A percentile compares a stretch with the other conserved stretches of the same genome.
Conservation (phyloP, 2,797 vertebrate genomes). For the Leptoclinus maculatus region DNA sequence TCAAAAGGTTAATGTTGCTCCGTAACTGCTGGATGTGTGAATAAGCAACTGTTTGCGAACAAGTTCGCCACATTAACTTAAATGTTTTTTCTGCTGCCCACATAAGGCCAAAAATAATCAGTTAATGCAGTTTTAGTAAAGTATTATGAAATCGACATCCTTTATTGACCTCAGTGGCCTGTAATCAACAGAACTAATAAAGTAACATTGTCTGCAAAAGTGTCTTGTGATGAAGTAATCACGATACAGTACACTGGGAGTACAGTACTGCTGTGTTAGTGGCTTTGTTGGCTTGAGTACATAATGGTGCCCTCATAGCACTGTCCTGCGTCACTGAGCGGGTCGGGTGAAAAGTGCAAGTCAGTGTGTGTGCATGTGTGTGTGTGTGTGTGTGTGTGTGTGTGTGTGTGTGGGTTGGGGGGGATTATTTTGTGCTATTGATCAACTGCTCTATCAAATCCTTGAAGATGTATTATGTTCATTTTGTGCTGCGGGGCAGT, state of each 20-base stretch:
- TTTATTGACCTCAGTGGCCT: conserved; percentile 14
- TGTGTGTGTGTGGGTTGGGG: conserved; percentile 8
- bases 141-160: background rate
- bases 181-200: conserved; percentile 28
- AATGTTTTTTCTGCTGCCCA: background rate
- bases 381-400: conserved; percentile 20
- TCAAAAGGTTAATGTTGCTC: background rate
- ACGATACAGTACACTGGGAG: conserved; percentile 23
- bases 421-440: conserved; percentile 43
- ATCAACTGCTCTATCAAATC: conserved; percentile 49
- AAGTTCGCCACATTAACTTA: background rate
- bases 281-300: conserved; percentile 5
- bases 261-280: conserved; percentile 34
- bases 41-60: background rate
- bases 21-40: background rate
- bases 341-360: conserved; percentile 39
- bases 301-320: conserved; percentile 17
- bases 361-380: conserved; percentile 20
- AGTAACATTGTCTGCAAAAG: conserved; percentile 4
- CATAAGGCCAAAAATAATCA: background rate
- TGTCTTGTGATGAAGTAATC: conserved; percentile 7
- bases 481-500: conserved; percentile 39
- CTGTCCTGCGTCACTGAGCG: conserved; percentile 26
- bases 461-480: conserved; percentile 52
- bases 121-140: background rate